Percentiles rank a stretch among this genome's conserved stretches.
These are phyloP conservation scores for Spea hammondii DNA, from an alignment of 2,797 vertebrate species.

Conservation along the genomic window DNA sequence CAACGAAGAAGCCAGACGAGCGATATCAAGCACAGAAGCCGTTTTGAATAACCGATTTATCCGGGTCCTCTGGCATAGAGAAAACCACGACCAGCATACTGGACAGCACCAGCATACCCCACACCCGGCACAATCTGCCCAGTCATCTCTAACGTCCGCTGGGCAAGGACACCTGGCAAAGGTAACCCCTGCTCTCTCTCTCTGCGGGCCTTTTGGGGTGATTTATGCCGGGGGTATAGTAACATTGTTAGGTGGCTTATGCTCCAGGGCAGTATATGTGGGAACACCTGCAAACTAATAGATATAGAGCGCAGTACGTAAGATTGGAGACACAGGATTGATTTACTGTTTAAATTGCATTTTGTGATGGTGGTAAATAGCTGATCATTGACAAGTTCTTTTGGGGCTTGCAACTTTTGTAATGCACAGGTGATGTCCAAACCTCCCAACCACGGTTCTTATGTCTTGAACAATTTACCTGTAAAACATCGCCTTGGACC, in stretches of 20 bases:
- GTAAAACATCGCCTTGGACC: conserved; percentile 81
- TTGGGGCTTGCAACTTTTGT: background rate
- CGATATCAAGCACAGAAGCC: conserved; percentile 90
- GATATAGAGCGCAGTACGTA: no score
- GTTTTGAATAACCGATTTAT: conserved; percentile 97
- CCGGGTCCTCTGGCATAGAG: conserved; percentile 91
- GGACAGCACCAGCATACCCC: conserved; percentile 57
- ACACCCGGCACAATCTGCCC: conserved; percentile 60
- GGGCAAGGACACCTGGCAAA: conserved; percentile 67
- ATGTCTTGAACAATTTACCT: conserved; percentile 87
- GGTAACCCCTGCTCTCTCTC: conserved; percentile 54
- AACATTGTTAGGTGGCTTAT: no score
- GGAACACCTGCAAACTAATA: no score
- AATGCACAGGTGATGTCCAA: conserved; percentile 76
- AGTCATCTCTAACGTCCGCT: conserved; percentile 53
- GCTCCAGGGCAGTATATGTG: no score
- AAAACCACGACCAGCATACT: conserved; percentile 74
- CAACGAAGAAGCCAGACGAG: conserved; percentile 89
- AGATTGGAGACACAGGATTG: no score
- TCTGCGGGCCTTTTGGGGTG: background rate
- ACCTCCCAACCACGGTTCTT: conserved; percentile 79
- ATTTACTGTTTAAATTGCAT: no score
- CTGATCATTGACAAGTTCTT: no score
- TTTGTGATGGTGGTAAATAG: no score
- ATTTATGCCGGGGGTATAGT: background rate